phyloP scores from a whole-genome alignment of 2,888 invertebrate genomes.

The Podotricha telesiphe region DNA sequence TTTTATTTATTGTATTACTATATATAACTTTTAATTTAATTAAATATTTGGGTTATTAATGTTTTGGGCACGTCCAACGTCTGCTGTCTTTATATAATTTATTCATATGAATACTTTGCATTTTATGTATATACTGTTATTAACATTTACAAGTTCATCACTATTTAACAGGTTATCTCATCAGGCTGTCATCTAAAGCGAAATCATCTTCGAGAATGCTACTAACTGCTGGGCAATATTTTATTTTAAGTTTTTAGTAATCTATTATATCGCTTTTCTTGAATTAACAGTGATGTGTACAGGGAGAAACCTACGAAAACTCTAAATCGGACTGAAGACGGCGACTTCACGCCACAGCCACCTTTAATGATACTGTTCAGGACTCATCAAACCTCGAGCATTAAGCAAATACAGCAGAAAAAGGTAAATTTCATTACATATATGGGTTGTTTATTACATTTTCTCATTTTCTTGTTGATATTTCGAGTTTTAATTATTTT shows the following conservation, averaged over 20 bases:
- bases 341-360: constrained; percentile 88
- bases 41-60: too few species aligned
- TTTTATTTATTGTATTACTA: too few species aligned
- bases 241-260: constrained; percentile 18
- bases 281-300: constrained; percentile 68
- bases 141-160: constrained; percentile 5
- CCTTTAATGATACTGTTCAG: constrained; percentile 91
- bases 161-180: constrained; percentile 20
- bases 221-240: constrained; percentile 32
- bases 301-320: constrained; percentile 75
- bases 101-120: neutral
- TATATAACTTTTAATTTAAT: too few species aligned
- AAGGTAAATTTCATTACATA: constrained; percentile 67
- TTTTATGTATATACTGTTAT: neutral
- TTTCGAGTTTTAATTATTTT: too few species aligned
- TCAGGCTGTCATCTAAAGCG: constrained; percentile 23
- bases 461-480: too few species aligned
- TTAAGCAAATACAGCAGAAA: constrained; percentile 86
- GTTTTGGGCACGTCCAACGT: too few species aligned
- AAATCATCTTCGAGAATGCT: constrained; percentile 25
- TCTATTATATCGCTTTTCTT: constrained; percentile 43
- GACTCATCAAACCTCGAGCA: constrained; percentile 87
- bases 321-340: constrained; percentile 61
- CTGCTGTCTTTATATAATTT: neutral
- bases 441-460: too few species aligned